Conservation (phyloP, 2,888 invertebrate species). For the Lumbricus terrestris region DNA sequence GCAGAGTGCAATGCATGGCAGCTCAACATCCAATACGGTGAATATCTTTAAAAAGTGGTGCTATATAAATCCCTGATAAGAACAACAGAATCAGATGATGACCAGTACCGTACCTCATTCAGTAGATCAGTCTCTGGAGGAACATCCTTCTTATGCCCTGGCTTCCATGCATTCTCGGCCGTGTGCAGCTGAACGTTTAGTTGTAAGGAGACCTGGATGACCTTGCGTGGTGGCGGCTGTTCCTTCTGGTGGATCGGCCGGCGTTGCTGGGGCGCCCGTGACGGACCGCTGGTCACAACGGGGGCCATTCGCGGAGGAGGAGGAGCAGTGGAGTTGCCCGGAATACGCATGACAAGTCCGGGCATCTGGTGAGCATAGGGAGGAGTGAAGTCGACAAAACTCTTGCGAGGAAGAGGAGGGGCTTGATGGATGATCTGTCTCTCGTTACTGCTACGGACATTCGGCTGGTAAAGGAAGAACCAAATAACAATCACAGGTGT, state of each 20-base stretch:
- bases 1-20: too few relatives aligned
- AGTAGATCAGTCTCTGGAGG: not conserved
- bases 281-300: not conserved
- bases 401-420: not conserved
- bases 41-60: too few relatives aligned
- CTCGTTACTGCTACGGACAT: not conserved
- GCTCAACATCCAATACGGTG: too few relatives aligned
- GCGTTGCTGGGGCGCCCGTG: not conserved
- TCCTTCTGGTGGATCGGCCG: not conserved
- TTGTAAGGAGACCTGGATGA: conserved; percentile 48
- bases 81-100: not conserved
- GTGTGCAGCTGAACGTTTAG: conserved; percentile 82
- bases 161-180: conserved; percentile 88
- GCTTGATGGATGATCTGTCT: not conserved
- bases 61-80: not conserved
- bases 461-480: not conserved
- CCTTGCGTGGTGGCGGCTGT: conserved; percentile 34
- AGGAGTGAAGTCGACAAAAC: not conserved
- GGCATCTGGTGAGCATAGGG: not conserved
- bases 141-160: conserved; percentile 61
- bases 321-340: not conserved
- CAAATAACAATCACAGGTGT: not conserved
- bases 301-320: not conserved
- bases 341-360: not conserved
- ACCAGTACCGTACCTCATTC: not conserved